Evolutionary conservation across 2,888 invertebrate species (phyloP), one percentile per base, ranked within the genome.

Genomic region (Heliconius erato): DNA sequence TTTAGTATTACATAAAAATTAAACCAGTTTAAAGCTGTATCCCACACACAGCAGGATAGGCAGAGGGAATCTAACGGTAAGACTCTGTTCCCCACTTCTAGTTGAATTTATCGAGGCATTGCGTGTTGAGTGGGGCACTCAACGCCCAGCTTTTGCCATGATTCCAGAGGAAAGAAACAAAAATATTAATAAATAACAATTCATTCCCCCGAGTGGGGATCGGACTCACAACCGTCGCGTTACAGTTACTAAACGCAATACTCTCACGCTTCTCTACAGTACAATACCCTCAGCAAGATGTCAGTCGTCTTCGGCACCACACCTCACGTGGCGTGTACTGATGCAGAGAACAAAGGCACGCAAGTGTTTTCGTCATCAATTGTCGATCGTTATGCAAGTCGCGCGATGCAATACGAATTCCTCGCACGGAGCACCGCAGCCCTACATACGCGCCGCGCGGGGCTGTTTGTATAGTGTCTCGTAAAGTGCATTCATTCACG

Each of bases 401-500:
- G 63, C 35, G 40, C 28, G 63, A 63, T 77, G 44, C n/a, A 69
- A 71, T 71, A 71, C 35, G 26, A 81, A 81, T 65, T 71, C 71
- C 44, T 71, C 81, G 63, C 77, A 81, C 77, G 81, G 28, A 28
- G 35, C 63, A 49, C 49, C 49, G 14, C 16, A 16, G 71, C 32
- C 77, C 81, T 71, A 28, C 67, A 68, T 26, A 35, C 44, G 19
- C 40, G 26, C 23, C 11, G 49, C 26, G 67, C 80, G 67, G 80
- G n/a, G 3, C n/a, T 23, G 63, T 16, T 77, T 77, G 54, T 74
- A 59, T 80, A 11, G 40, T 54, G 80, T 63, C 28, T 67, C 80
- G 69, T 77, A 77, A 40, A 44, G 69, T 77, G 77, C 81, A 77
- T 77, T 81, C 81, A 77, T 81, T 81, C 77, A 77, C 71, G 77